Conservation (phyloP, 2,113 vertebrate genomes). For the Donacobius atricapilla region DNA sequence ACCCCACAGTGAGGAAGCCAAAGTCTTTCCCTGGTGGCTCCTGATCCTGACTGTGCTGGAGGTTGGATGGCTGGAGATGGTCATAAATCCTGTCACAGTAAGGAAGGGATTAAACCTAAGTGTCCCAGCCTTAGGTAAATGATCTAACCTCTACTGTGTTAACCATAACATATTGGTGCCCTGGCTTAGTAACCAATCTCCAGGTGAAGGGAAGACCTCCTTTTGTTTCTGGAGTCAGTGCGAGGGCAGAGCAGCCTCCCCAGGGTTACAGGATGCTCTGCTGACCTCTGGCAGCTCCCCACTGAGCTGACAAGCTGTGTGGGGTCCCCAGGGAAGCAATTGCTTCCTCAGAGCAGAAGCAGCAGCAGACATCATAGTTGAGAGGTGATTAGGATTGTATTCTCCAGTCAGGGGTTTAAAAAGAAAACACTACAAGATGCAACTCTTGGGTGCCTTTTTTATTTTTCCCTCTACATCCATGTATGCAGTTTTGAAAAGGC, state of each 20-base stretch:
- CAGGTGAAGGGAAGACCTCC: background rate
- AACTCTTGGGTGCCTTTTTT: background rate
- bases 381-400: background rate
- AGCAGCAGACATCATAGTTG: accelerated
- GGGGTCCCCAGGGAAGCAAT: background rate
- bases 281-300: background rate
- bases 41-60: background rate
- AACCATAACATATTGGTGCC: background rate
- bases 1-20: background rate
- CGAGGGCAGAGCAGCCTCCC: background rate
- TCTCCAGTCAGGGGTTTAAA: background rate
- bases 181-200: background rate
- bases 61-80: background rate
- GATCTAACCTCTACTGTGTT: background rate
- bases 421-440: background rate
- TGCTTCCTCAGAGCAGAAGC: background rate
- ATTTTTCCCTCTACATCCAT: background rate
- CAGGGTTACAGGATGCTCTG: background rate
- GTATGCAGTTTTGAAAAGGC: background rate
- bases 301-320: background rate
- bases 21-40: background rate
- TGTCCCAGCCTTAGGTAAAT: background rate
- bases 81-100: background rate
- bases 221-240: background rate
- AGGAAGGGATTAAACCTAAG: background rate